A percentile compares a stretch with the other conserved stretches of the same genome.
Evolutionary conservation across 2,888 invertebrate genomes (phyloP).

Genomic region (Volucella inflata): DNA sequence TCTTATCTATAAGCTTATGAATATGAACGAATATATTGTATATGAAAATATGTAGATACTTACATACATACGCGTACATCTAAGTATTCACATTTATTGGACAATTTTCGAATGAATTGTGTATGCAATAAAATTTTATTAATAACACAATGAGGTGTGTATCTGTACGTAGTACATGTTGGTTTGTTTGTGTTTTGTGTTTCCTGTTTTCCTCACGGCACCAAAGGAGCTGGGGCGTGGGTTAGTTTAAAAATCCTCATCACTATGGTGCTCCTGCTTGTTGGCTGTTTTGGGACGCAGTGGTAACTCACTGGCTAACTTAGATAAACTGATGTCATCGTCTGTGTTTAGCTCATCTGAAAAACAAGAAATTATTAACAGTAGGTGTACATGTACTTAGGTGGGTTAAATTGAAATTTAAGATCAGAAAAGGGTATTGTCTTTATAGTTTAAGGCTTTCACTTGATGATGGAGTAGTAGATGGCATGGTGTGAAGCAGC

Average conservation of each 20-base stretch:
- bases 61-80: constrained; percentile 36
- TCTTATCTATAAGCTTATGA: constrained; percentile 56
- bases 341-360: constrained; percentile 82
- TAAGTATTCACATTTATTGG: constrained; percentile 49
- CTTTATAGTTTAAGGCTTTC: constrained; percentile 1
- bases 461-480: too few species aligned
- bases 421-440: constrained; percentile 4
- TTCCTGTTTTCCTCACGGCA: too few species aligned
- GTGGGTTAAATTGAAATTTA: constrained; percentile 20
- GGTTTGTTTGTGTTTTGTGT: background rate
- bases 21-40: constrained; percentile 6
- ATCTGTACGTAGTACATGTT: background rate
- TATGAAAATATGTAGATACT: constrained; percentile 30
- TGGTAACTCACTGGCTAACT: constrained; percentile 81
- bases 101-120: constrained; percentile 45
- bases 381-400: background rate
- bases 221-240: too few species aligned
- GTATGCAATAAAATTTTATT: constrained; percentile 64
- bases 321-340: constrained; percentile 83
- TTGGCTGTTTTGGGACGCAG: constrained; percentile 81
- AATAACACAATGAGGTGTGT: constrained; percentile 21
- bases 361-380: constrained; percentile 45
- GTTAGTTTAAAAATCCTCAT: constrained; percentile 81
- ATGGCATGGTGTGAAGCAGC: too few species aligned
- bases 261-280: constrained; percentile 82